These are phyloP conservation scores for Heliornis fulica DNA, from an alignment of 2,113 vertebrate species.

Conservation along the genomic window DNA sequence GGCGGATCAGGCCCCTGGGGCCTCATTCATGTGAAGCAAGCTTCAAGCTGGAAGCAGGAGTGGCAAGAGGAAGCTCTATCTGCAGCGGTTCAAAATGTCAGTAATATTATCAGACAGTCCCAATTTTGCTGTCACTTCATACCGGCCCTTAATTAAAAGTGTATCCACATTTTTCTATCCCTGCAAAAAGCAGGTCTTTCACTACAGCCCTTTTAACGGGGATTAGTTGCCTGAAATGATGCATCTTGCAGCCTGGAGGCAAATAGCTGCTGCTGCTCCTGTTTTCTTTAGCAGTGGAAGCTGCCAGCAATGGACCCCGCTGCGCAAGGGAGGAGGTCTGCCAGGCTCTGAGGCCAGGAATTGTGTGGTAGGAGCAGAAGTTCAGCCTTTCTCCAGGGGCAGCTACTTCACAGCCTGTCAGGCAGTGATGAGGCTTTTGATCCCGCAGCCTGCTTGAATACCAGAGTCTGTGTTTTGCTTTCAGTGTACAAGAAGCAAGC, in stretches of 20 bases:
- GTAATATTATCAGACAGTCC: not conserved
- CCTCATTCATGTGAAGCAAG: not conserved
- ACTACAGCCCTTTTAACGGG: not conserved
- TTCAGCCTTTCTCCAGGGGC: slow-evolving; percentile 17
- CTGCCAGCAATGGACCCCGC: not conserved
- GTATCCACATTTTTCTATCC: not conserved
- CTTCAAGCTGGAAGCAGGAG: not conserved
- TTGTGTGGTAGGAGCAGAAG: not conserved
- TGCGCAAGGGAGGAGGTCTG: not conserved
- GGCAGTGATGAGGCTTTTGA: not conserved
- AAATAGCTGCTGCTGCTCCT: slow-evolving; percentile 2
- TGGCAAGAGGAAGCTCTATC: not conserved
- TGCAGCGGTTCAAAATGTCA: not conserved
- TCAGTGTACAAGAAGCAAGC: not conserved
- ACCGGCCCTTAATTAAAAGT: slow-evolving; percentile 7
- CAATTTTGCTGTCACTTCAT: not conserved
- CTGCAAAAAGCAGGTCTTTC: not conserved
- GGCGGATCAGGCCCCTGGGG: not conserved
- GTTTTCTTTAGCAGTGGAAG: not conserved
- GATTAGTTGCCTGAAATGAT: slow-evolving; percentile 1
- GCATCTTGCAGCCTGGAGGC: slow-evolving; percentile 9
- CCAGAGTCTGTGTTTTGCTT: not conserved
- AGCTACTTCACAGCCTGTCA: not conserved
- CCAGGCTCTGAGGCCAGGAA: not conserved
- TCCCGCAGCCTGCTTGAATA: not conserved